phyloP scores from a whole-genome alignment of 2,113 vertebrate genomes.

The Saccopteryx bilineata region DNA sequence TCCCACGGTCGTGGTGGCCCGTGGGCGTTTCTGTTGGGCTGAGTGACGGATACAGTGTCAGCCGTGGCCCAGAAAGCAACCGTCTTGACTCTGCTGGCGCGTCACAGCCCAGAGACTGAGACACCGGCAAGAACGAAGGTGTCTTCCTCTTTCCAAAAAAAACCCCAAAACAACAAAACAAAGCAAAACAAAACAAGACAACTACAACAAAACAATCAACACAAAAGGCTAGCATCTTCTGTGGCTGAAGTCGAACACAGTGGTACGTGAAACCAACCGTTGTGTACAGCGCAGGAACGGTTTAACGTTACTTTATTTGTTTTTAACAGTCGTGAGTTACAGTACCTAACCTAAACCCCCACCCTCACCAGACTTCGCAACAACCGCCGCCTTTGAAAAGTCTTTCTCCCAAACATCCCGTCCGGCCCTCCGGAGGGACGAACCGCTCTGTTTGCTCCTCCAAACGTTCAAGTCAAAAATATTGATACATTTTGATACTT shows the following conservation, averaged over 20 bases:
- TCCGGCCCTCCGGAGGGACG: constrained; percentile 83
- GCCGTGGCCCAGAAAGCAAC: constrained; percentile 88
- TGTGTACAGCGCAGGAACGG: constrained; percentile 76
- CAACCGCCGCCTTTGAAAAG: constrained; percentile 81
- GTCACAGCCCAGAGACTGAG: constrained; percentile 79
- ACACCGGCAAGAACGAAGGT: constrained; percentile 77
- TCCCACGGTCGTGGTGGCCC: constrained; percentile 21
- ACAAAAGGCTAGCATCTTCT: constrained; percentile 73
- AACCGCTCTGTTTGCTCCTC: constrained; percentile 85
- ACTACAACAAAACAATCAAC: no score
- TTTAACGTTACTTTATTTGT: background rate
- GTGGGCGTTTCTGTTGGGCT: background rate
- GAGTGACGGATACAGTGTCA: constrained; percentile 82
- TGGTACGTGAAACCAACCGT: constrained; percentile 81
- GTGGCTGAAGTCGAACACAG: constrained; percentile 82
- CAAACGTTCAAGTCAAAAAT: constrained; percentile 90
- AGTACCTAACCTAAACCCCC: constrained; percentile 80
- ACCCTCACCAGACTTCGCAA: constrained; percentile 80
- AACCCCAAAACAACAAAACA: constrained; percentile 2
- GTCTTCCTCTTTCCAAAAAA: constrained; percentile 48
- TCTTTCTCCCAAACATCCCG: constrained; percentile 84
- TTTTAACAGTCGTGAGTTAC: constrained; percentile 90
- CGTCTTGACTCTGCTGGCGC: constrained; percentile 84
- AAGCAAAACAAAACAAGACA: no score
- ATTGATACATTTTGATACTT: constrained; percentile 86